Evolutionary conservation across 1,140 invertebrate species (phyloP), one percentile per base, ranked within the genome.

Genomic region (Littorina saxatilis): DNA sequence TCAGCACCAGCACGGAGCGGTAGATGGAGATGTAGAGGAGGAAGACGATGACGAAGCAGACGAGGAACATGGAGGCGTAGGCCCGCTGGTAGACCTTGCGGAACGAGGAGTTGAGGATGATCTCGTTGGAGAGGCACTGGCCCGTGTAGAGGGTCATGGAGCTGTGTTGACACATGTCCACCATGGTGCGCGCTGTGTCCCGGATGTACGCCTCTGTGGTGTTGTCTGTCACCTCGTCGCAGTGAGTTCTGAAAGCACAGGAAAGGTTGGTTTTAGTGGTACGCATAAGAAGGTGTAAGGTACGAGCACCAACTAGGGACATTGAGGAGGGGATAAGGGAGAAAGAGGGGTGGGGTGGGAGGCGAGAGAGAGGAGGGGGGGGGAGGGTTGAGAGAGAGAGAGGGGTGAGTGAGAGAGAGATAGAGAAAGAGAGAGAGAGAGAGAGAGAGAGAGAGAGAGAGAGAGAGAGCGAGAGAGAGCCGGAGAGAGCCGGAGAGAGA

Each of bases 21-120:
- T 89, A 90, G 35, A 91, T 90, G 23, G 90, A 72, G 43, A 84
- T 85, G 82, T 91, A 91, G 13, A 91, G 66, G 1, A 90, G 85
- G 61, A 90, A 84, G 5, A 90, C 89, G 39, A 89, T 78, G 40
- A 86, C 47, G 63, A 91, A 87, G 17, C 86, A 85, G 15, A 89
- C 52, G 17, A 90, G 80, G 77, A 87, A 91, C 32, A 88, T 86
- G 20, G 82, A 84, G 39, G 87, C 85, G 82, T 91, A 88, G 9
- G 90, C 80, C 58, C 89, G 89, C 70, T 90, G 87, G 81, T 88
- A 90, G 9, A 84, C 82, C n/a, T 84, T 72, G 35, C 83, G 86
- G 81, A 91, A 90, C 37, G 81, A 37, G 23, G 70, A 40, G 23
- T 85, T 84, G 39, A 89, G 82, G 2, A 88, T 75, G 1, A 86